Evolutionary conservation across 2,113 vertebrate species (phyloP).

Genomic region (Muntiacus muntjak): DNA sequence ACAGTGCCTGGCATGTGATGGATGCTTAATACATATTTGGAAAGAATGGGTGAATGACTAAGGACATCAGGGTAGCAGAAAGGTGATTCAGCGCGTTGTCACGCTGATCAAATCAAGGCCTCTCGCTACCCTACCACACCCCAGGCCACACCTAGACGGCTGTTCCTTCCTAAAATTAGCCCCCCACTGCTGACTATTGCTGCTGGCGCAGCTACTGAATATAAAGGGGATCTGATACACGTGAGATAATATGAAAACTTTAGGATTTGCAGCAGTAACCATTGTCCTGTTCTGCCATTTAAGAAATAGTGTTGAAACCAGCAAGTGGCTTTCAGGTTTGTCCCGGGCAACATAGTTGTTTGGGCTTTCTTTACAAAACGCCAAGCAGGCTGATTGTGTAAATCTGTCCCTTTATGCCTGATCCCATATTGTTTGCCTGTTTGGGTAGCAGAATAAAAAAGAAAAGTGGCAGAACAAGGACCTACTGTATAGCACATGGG

Average conservation of each 20-base stretch:
- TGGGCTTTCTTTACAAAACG: neutral
- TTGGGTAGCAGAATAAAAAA: neutral
- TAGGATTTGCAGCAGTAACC: neutral
- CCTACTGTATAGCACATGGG: neutral
- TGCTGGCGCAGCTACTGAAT: neutral
- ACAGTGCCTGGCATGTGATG: neutral
- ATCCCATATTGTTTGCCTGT: neutral
- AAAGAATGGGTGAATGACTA: neutral
- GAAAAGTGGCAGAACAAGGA: neutral
- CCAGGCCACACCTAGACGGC: neutral
- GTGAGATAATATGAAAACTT: neutral
- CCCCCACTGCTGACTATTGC: neutral
- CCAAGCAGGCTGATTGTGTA: neutral
- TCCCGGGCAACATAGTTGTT: neutral
- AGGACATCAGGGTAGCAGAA: neutral
- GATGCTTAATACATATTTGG: neutral
- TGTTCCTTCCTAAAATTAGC: neutral
- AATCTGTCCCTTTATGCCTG: neutral
- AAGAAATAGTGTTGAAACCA: neutral
- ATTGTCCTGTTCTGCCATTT: neutral
- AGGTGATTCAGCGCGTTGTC: neutral
- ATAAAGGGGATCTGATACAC: neutral
- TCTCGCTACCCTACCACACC: neutral
- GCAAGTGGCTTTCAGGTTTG: neutral
- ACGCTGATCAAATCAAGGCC: neutral